phyloP scores from a whole-genome alignment of 2,797 vertebrate genomes.

The Eulemur rubriventer region DNA sequence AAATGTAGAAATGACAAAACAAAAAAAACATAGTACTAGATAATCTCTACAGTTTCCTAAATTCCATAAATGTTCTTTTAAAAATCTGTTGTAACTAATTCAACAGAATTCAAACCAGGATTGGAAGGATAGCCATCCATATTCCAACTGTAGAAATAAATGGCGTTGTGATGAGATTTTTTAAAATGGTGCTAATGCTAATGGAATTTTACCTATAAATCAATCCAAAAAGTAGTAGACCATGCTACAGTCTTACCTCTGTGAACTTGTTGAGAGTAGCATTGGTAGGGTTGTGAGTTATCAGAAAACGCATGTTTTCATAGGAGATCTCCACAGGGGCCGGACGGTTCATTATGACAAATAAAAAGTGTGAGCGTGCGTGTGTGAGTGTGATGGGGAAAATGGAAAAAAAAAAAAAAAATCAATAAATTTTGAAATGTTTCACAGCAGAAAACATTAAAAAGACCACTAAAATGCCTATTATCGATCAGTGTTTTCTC shows the following conservation, averaged over 20 bases:
- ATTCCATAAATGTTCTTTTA: slow-evolving; percentile 45
- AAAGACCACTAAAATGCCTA: slow-evolving; percentile 90
- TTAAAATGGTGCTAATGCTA: slow-evolving; percentile 13
- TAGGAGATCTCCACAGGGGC: slow-evolving; percentile 98
- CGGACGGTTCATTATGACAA: slow-evolving; percentile 99
- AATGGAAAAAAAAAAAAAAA: slow-evolving; percentile 81
- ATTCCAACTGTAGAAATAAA: slow-evolving; percentile 7
- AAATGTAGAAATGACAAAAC: slow-evolving; percentile 5
- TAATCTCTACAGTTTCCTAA: neutral
- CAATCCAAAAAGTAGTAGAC: slow-evolving; percentile 7
- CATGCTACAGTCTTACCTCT: slow-evolving; percentile 88
- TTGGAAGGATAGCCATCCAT: neutral
- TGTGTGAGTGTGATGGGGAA: slow-evolving; percentile 69
- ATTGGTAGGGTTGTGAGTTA: slow-evolving; percentile 99
- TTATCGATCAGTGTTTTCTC: slow-evolving; percentile 89
- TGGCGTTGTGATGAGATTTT: neutral
- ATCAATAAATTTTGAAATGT: slow-evolving; percentile 86
- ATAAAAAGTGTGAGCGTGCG: slow-evolving; percentile 78
- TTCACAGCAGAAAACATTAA: slow-evolving; percentile 91
- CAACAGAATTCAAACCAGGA: slow-evolving; percentile 27
- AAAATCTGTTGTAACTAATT: slow-evolving; percentile 49
- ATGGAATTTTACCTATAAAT: slow-evolving; percentile 2
- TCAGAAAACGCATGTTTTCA: slow-evolving; percentile 98
- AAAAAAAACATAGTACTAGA: neutral
- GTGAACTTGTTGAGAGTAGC: slow-evolving; percentile 99